Conservation (phyloP, 2,113 vertebrate species). For the Lipotes vexillifer region DNA sequence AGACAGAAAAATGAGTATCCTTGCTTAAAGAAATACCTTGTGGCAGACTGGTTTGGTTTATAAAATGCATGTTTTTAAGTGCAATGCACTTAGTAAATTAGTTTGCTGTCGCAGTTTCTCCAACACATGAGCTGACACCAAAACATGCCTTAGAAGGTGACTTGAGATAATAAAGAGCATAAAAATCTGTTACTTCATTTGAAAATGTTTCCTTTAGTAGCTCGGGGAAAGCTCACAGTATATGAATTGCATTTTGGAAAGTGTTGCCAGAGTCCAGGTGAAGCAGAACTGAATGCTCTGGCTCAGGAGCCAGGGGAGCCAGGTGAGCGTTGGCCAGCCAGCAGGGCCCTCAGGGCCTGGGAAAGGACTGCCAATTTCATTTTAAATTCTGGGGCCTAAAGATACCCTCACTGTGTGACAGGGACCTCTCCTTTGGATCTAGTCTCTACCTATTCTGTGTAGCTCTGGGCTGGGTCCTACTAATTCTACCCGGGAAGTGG, state of each 20-base stretch:
- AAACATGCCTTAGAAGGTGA: constrained; percentile 75
- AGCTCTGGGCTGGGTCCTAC: neutral
- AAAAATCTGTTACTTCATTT: constrained; percentile 62
- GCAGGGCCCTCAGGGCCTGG: neutral
- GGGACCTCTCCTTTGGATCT: neutral
- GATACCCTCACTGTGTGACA: neutral
- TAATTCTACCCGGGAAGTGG: no score
- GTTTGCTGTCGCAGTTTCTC: constrained; percentile 68
- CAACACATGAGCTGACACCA: constrained; percentile 58
- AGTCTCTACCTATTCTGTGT: accelerated
- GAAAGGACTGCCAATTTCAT: neutral
- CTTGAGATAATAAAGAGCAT: constrained; percentile 70
- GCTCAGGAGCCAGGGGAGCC: neutral
- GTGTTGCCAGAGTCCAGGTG: no score
- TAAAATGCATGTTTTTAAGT: neutral
- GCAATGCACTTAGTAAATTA: constrained; percentile 52
- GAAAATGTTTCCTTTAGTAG: neutral
- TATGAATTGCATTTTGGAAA: neutral
- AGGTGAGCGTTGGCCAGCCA: accelerated
- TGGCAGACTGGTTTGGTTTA: neutral
- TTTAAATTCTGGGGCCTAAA: neutral
- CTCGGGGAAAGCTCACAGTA: neutral
- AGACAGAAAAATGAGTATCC: neutral
- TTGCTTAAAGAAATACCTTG: accelerated
- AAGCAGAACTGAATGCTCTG: accelerated